Conservation (phyloP, 2,797 vertebrate species). For the Amphiprion clarkii region DNA sequence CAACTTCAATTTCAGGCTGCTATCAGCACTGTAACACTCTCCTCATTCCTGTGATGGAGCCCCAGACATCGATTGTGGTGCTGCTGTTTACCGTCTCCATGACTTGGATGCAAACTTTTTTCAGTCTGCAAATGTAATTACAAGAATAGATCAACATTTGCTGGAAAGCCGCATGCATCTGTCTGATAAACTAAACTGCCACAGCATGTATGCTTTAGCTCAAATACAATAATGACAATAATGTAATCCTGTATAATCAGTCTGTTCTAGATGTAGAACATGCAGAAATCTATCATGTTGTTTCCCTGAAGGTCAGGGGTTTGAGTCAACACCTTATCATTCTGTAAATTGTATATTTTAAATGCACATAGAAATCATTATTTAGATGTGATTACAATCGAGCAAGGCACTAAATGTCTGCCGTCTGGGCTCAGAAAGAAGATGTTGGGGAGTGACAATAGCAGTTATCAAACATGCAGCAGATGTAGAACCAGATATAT, state of each 20-base stretch:
- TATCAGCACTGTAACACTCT: constrained; percentile 22
- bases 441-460: too few relatives aligned
- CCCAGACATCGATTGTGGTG: neutral
- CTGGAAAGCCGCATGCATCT: too few relatives aligned
- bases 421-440: neutral
- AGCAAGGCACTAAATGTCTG: neutral
- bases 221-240: too few relatives aligned
- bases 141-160: neutral
- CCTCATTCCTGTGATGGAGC: neutral
- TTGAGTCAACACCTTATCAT: too few relatives aligned
- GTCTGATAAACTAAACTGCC: neutral
- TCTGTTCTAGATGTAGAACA: too few relatives aligned
- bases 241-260: neutral
- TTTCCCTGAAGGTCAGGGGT: too few relatives aligned
- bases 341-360: neutral
- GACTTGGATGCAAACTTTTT: neutral
- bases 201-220: neutral
- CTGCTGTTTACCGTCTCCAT: constrained; percentile 3
- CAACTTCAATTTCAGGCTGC: constrained; percentile 10
- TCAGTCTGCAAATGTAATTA: neutral
- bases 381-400: too few relatives aligned
- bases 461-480: neutral
- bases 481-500: neutral
- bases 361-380: neutral
- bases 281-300: neutral